A percentile compares a stretch with the other conserved stretches of the same genome.
phyloP scores from a whole-genome alignment of 2,888 invertebrate species.

The Unio pictorum region DNA sequence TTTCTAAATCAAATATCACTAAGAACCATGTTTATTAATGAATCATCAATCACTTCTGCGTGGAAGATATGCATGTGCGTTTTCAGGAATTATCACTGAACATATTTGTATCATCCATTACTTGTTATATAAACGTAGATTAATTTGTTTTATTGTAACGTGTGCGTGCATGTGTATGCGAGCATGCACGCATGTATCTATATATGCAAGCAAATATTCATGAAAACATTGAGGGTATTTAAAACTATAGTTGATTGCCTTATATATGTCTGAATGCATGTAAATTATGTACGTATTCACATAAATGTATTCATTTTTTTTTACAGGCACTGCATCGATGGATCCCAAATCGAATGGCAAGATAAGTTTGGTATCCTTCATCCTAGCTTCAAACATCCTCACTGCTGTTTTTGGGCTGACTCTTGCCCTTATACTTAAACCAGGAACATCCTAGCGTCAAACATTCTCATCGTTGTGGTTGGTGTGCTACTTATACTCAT shows the following conservation, averaged over 20 bases:
- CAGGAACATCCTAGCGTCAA: constrained; percentile 38
- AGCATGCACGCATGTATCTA: too few species aligned
- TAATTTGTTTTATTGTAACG: background rate
- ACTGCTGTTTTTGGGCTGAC: constrained; percentile 49
- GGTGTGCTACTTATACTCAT: too few species aligned
- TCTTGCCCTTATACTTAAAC: constrained; percentile 47
- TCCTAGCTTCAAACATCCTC: constrained; percentile 50
- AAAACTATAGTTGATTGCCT: background rate
- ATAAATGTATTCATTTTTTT: background rate
- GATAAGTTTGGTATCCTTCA: constrained; percentile 55
- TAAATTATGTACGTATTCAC: background rate
- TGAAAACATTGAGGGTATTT: too few species aligned
- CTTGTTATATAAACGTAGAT: too few species aligned
- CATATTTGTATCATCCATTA: background rate
- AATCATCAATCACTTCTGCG: background rate
- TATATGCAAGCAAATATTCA: too few species aligned
- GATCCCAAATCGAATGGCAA: constrained; percentile 63
- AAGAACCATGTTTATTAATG: background rate
- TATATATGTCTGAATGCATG: background rate
- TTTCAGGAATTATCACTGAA: background rate
- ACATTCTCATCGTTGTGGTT: too few species aligned
- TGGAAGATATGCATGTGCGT: background rate
- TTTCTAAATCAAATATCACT: background rate
- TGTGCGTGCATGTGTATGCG: too few species aligned
- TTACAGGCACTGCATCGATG: constrained; percentile 58